These are phyloP conservation scores for Drosophila neocordata DNA, from an alignment of 1,140 invertebrate species.

Conservation along the genomic window DNA sequence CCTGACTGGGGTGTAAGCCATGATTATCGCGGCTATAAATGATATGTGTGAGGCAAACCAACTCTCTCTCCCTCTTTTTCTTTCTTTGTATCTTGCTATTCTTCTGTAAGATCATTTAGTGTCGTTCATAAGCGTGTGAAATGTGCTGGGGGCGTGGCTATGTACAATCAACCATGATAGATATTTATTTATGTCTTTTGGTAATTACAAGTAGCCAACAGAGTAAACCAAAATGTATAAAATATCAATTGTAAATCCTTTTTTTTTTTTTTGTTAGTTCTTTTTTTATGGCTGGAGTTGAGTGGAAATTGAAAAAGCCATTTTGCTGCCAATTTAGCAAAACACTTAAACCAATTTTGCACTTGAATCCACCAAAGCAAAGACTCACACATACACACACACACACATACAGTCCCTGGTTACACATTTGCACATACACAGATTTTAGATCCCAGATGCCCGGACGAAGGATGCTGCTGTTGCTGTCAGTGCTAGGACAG, in stretches of 20 bases:
- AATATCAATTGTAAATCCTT: conserved; percentile 62
- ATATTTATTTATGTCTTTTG: conserved; percentile 41
- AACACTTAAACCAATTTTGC: conserved; percentile 83
- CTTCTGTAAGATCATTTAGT: conserved; percentile 36
- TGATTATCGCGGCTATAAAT: conserved; percentile 76
- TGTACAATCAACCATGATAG: conserved; percentile 19
- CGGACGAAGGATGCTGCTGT: background rate
- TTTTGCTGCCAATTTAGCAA: conserved; percentile 82
- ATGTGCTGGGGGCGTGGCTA: conserved; percentile 38
- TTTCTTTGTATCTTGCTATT: background rate
- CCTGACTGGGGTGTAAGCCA: conserved; percentile 71
- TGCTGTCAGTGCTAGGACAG: conserved; percentile 34
- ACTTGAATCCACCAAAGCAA: conserved; percentile 80
- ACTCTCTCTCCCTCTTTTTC: background rate
- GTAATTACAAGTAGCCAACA: background rate
- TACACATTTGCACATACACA: conserved; percentile 42
- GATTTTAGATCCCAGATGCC: conserved; percentile 12
- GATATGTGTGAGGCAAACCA: conserved; percentile 62
- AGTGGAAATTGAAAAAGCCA: conserved; percentile 82
- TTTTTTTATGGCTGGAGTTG: conserved; percentile 57
- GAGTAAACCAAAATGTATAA: conserved; percentile 17
- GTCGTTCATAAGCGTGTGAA: conserved; percentile 63
- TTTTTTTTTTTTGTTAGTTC: conserved; percentile 58
- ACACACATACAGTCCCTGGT: conserved; percentile 13
- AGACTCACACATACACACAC: conserved; percentile 32